phyloP scores from a whole-genome alignment of 1,140 invertebrate species.

The Zelostemma sp. region DNA sequence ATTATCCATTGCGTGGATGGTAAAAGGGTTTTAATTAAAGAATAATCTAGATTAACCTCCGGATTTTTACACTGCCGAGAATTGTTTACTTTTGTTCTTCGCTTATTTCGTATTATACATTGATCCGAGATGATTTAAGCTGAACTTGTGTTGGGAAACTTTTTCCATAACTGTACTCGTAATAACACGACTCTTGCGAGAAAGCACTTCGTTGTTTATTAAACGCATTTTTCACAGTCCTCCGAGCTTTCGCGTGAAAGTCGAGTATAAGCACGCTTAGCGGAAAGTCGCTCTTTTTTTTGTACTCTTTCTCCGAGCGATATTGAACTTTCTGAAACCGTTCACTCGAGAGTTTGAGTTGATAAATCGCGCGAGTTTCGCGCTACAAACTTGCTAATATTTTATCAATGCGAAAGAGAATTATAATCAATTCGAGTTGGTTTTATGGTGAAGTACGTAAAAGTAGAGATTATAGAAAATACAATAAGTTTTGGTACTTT shows the following conservation, averaged over 20 bases:
- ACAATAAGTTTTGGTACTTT: too few species aligned
- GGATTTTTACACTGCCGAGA: conserved; percentile 22
- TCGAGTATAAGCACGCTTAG: conserved; percentile 36
- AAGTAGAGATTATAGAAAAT: too few species aligned
- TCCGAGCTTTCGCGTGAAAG: conserved; percentile 24
- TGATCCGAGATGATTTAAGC: too few species aligned
- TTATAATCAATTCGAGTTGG: too few species aligned
- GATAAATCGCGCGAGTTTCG: too few species aligned
- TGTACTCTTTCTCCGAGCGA: conserved; percentile 17
- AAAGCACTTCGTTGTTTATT: conserved; percentile 41
- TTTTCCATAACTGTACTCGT: too few species aligned
- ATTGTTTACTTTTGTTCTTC: conserved; percentile 9
- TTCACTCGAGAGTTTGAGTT: too few species aligned
- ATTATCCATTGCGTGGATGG: conserved; percentile 41
- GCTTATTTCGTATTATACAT: too few species aligned
- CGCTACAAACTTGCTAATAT: too few species aligned
- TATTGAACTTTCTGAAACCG: conserved; percentile 35
- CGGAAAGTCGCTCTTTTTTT: conserved; percentile 34
- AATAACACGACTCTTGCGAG: conserved; percentile 23
- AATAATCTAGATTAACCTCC: conserved; percentile 51
- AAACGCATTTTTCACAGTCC: conserved; percentile 35
- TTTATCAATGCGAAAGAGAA: too few species aligned
- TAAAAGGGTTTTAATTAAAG: conserved; percentile 52
- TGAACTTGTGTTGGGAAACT: too few species aligned
- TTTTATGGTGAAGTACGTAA: too few species aligned